These are phyloP conservation scores for Paramisgurnus dabryanus DNA, from an alignment of 2,113 vertebrate species.

Conservation along the genomic window DNA sequence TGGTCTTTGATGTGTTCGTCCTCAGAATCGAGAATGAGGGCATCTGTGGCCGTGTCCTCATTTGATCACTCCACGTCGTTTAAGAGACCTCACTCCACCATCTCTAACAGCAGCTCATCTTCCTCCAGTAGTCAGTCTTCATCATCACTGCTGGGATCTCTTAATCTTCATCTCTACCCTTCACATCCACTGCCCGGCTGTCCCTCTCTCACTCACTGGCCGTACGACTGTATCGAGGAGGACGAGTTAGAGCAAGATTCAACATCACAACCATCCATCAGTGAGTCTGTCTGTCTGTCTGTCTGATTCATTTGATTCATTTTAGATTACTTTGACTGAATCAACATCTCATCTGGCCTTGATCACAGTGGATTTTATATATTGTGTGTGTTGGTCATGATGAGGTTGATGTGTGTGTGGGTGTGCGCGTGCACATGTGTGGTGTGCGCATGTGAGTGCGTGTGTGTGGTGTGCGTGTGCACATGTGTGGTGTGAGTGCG, in stretches of 20 bases:
- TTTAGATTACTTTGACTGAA: no score
- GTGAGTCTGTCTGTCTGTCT: constrained; percentile 63
- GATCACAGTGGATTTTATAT: no score
- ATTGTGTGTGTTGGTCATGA: no score
- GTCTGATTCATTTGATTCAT: no score
- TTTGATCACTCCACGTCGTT: constrained; percentile 72
- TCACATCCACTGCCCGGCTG: constrained; percentile 55
- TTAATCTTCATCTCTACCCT: constrained; percentile 72
- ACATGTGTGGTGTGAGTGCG: no score
- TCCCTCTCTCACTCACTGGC: constrained; percentile 73
- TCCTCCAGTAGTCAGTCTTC: constrained; percentile 83
- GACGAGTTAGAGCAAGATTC: constrained; percentile 80
- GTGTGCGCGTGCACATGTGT: no score
- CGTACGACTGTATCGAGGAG: constrained; percentile 79
- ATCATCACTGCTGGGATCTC: constrained; percentile 77
- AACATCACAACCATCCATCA: constrained; percentile 70
- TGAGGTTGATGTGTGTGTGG: no score
- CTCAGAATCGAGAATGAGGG: constrained; percentile 71
- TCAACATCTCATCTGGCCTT: no score
- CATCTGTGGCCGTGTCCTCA: constrained; percentile 69
- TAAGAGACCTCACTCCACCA: constrained; percentile 82
- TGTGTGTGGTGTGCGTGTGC: no score
- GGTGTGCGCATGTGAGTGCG: no score
- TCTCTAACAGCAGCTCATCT: constrained; percentile 84
- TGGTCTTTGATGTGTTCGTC: no score